Evolutionary conservation across 2,113 vertebrate species (phyloP).

Genomic region (Collichthys lucidus): DNA sequence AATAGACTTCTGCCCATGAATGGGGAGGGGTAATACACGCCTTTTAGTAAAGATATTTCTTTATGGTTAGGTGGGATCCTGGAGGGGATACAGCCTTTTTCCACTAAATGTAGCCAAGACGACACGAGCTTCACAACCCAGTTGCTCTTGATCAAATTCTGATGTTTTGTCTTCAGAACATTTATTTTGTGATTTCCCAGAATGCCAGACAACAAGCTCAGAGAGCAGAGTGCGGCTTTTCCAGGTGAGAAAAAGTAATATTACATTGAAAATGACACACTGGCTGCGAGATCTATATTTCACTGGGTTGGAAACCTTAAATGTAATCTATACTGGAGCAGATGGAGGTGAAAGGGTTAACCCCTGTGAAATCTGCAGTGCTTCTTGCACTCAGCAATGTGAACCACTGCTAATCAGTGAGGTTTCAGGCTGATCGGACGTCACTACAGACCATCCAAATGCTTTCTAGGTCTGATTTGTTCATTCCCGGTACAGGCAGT

Average conservation of each 20-base stretch:
- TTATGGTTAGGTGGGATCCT: not conserved
- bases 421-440: not conserved
- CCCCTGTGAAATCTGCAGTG: not conserved
- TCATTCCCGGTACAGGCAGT: not conserved
- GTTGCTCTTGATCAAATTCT: not conserved
- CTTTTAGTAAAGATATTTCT: constrained; percentile 22
- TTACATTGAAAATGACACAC: not conserved
- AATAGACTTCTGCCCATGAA: not conserved
- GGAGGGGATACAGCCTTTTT: constrained; percentile 2
- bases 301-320: not conserved
- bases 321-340: not conserved
- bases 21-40: not conserved
- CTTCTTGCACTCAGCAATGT: not conserved
- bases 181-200: constrained; percentile 13
- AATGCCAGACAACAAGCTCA: not conserved
- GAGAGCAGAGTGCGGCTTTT: not conserved
- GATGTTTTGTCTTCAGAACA: not conserved
- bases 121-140: not conserved
- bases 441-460: not conserved
- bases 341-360: not conserved
- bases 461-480: not conserved
- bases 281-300: not conserved
- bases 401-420: not conserved
- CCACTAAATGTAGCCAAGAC: not conserved
- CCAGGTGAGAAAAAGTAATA: not conserved